Base-by-base conservation (phyloP, 2,888 invertebrate genomes). In the Octodonta nipae region DNA sequence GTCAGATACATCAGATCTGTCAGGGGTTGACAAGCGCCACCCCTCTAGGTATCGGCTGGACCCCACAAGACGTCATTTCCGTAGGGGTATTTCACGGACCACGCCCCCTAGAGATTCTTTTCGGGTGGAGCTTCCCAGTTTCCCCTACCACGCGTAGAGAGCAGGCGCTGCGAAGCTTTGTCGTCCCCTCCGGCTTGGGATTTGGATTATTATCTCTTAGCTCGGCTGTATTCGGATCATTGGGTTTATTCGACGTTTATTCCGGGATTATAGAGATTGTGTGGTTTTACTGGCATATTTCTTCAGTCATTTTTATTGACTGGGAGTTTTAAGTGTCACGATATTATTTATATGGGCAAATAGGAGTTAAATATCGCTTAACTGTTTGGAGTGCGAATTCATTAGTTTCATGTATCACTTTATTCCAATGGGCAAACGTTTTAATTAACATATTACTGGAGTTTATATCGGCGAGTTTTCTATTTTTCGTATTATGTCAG, bases 251-350 rank as follows among this genome's bases (percentile, higher is more conserved):
- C 34, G 27, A 36, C 34, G 26, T 38, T 37, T 35, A 36, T 31
- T 33, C 28, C 33, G 35, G 34, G 37, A 40, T 40, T 40, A 36
- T 34, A 29, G 36, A 33, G 33, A 34, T 36, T 41, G 38, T 35
- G 40, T 38, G 38, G 37, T 38, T 33, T 33, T 40, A 17, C 35
- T 35, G 37, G 36, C 37, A 36, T 40, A 37, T 35, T 34, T 34
- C 32, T 39, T 30, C 16, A 22, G 33, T 22, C 11, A 11, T n/a
- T 11, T n/a, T 22, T n/a, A 11, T 22, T 22, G 22, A 22, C n/a
- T n/a, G n/a, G n/a, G n/a, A n/a, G n/a, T n/a, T n/a, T n/a, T n/a
- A n/a, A n/a, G n/a, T n/a, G n/a, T n/a, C n/a, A n/a, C n/a, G n/a
- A n/a, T n/a, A n/a, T n/a, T n/a, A n/a, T n/a, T n/a, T n/a, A n/a